phyloP scores from a whole-genome alignment of 2,888 invertebrate genomes.

The Aleiodes leptofemur region DNA sequence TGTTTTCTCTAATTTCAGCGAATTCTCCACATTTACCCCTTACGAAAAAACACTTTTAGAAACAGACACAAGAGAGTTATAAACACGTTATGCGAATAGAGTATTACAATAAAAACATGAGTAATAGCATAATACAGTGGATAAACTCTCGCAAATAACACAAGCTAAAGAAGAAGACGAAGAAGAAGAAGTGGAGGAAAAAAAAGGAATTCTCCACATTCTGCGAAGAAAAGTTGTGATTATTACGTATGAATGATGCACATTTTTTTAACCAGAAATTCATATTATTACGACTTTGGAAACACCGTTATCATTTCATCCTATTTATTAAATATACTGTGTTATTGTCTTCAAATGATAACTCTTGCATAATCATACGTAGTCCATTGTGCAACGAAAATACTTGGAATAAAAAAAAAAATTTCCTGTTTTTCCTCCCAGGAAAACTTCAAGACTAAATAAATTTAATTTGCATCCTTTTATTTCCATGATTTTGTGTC shows the following conservation, averaged over 20 bases:
- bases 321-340: conserved; percentile 20
- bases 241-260: neutral
- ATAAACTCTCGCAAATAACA: neutral
- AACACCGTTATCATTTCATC: neutral
- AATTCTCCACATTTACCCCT: too few species aligned
- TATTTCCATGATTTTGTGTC: neutral
- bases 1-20: too few species aligned
- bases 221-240: neutral
- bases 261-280: neutral
- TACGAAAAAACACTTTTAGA: too few species aligned
- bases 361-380: conserved; percentile 18
- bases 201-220: neutral
- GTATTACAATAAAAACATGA: too few species aligned
- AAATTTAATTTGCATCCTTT: too few species aligned
- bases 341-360: conserved; percentile 9
- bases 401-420: neutral
- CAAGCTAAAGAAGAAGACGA: neutral
- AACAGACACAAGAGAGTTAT: too few species aligned
- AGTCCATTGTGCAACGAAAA: neutral
- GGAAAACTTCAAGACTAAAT: too few species aligned
- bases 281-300: neutral
- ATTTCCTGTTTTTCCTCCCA: neutral
- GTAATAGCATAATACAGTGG: neutral
- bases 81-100: too few species aligned
- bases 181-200: neutral